Conservation (phyloP, 2,113 vertebrate genomes). For the Sminthopsis crassicaudata region DNA sequence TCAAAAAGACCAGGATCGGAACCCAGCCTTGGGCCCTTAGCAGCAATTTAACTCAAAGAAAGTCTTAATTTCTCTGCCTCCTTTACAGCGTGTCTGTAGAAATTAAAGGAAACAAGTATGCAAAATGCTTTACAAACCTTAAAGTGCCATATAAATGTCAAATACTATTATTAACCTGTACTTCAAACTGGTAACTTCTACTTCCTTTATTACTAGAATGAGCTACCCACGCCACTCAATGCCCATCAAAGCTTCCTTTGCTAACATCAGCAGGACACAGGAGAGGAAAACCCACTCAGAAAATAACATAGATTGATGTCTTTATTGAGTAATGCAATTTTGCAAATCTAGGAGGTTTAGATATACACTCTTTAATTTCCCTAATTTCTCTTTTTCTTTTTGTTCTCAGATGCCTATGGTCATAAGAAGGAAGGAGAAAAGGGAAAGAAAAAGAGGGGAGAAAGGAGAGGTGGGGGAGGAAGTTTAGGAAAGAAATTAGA, state of each 20-base stretch:
- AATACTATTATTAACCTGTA: not conserved
- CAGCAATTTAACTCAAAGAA: not conserved
- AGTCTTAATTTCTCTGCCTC: not conserved
- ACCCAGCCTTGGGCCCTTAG: not conserved
- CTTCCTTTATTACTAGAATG: not conserved
- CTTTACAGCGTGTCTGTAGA: not conserved
- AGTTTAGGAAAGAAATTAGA: too few relatives aligned
- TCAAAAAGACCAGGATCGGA: not conserved
- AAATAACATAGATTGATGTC: not conserved
- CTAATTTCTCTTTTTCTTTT: conserved; percentile 34
- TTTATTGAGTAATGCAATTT: not conserved
- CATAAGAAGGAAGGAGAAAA: not conserved
- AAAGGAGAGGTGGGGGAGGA: not conserved
- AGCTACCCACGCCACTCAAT: not conserved
- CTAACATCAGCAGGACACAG: not conserved
- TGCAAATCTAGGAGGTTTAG: not conserved
- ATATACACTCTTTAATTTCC: not conserved
- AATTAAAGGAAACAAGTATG: not conserved
- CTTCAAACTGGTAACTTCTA: conserved; percentile 3
- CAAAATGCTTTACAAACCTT: not conserved
- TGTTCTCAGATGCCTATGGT: conserved; percentile 29
- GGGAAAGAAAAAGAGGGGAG: not conserved
- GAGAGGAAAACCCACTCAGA: not conserved
- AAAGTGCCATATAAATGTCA: not conserved
- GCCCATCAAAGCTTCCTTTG: not conserved